Evolutionary conservation across 2,113 vertebrate species (phyloP), one percentile per base, ranked within the genome.

Genomic region (Takifugu bimaculatus): DNA sequence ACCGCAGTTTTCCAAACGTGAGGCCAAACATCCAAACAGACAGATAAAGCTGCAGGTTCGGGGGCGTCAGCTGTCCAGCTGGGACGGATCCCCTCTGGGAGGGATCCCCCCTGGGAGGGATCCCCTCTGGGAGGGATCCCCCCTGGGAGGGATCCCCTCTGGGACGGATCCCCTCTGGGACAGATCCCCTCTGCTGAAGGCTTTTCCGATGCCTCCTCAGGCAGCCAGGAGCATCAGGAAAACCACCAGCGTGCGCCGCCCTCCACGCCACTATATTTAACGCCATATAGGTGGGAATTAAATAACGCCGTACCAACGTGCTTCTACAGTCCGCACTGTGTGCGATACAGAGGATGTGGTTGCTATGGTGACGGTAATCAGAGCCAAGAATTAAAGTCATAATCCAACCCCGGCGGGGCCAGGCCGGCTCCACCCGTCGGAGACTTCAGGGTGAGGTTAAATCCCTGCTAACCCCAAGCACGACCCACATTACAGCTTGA

Each of bases 361-460:
- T 82, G 75, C 70, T 63, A 85, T 76, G 65, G 80, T 4, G 26
- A 84, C 4, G 25, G 48, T 20, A 70, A 65, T 14, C 49, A 62
- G 54, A 59, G 65, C 48, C 13, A 12, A 62, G 60, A 78, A 74
- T 81, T 78, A 74, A 76, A 79, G 72, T 78, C 65, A 75, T 85
- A 83, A 88, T 85, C 81, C 42, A 48, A 75, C 79, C 62, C 51
- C 70, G 52, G 80, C 76, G 29, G 85, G 81, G 70, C 35, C 35
- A 39, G 35, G 11, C 7, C 35, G 35, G 5, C 35, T 39, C 35
- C 39, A 13, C 15, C 50, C 20, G 15, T 74, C 71, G 70, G 11
- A 57, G 9, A 66, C 60, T 47, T 10, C 20, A 54, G 43, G 51
- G 45, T 26, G 42, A 61, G 26, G 54, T 57, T 66, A 12, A 75